Evolutionary conservation across 2,888 invertebrate species (phyloP).

Genomic region (Agrochola lota): DNA sequence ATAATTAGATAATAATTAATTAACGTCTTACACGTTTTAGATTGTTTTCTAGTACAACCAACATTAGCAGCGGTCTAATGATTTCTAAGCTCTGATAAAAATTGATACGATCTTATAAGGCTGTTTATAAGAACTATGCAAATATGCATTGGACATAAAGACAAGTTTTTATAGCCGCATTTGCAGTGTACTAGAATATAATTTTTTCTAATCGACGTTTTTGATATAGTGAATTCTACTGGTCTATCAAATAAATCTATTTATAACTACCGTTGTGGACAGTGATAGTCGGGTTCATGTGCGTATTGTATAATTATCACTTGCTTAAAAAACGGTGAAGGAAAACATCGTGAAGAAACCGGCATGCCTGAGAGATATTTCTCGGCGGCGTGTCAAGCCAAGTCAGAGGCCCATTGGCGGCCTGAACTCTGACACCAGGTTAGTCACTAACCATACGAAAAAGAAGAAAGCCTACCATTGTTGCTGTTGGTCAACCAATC

Average conservation of each 20-base stretch:
- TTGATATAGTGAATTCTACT: background rate
- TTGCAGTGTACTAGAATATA: background rate
- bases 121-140: slow-evolving; percentile 47
- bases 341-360: too few relatives aligned
- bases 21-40: slow-evolving; percentile 13
- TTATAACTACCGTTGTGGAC: too few relatives aligned
- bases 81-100: slow-evolving; percentile 48
- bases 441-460: too few relatives aligned
- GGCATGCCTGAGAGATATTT: too few relatives aligned
- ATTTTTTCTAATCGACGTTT: too few relatives aligned
- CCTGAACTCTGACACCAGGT: too few relatives aligned
- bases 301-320: too few relatives aligned
- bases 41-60: slow-evolving; percentile 22
- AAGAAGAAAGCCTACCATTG: background rate
- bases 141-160: slow-evolving; percentile 32
- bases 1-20: slow-evolving; percentile 59
- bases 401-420: too few relatives aligned
- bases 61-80: slow-evolving; percentile 22
- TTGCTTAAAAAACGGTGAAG: too few relatives aligned
- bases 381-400: too few relatives aligned
- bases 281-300: too few relatives aligned
- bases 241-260: too few relatives aligned
- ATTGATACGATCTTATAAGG: slow-evolving; percentile 38
- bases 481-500: background rate
- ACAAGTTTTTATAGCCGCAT: slow-evolving; percentile 22